Evolutionary conservation across 2,113 vertebrate species (phyloP), one percentile per base, ranked within the genome.

Genomic region (Nothoprocta perdicaria): DNA sequence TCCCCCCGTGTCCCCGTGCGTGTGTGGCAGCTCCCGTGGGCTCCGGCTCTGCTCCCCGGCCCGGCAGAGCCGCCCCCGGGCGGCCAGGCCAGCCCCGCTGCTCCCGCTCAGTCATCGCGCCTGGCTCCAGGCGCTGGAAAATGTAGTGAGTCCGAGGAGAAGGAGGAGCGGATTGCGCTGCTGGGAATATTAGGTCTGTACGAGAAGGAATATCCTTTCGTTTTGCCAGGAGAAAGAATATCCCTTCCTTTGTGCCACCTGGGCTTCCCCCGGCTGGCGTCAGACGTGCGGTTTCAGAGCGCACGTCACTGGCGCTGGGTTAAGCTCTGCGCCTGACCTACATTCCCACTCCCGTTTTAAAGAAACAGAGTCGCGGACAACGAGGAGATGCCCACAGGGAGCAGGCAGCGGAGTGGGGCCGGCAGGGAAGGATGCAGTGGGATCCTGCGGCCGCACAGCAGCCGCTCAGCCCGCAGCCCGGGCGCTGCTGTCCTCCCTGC

Each of bases 131-230:
- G 35, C 22, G 33, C 10, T 40, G 50, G 41, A 23, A 48, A 43
- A 43, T 12, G 12, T 19, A 46, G 22, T 1, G 17, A 29, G 5
- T 14, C 23, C 14, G 62, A 31, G 46, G 15, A 46, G 15, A 9
- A 0, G 2, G 6, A 16, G 24, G 16, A 5, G 4, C 14, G 1
- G 3, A 13, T 19, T 19, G 12, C 3, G 26, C 35, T 75, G 14
- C 38, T 35, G 61, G 66, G 48, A 5, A 3, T 4, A 11, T 5
- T 9, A 11, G 11, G 40, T 10, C 14, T 1, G 2, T 29, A 29
- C 53, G 15, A 55, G 27, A 55, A 61, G 35, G 58, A 61, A 22
- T 46, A 4, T 35, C 23, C 60, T 46, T 1, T 23, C 63, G 1
- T 4, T 5, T 45, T 16, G 18, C 52, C 43, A 8, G 48, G 27